Evolutionary conservation across 2,113 vertebrate genomes (phyloP), one percentile per base, ranked within the genome.

Genomic region (Neotragus moschatus): DNA sequence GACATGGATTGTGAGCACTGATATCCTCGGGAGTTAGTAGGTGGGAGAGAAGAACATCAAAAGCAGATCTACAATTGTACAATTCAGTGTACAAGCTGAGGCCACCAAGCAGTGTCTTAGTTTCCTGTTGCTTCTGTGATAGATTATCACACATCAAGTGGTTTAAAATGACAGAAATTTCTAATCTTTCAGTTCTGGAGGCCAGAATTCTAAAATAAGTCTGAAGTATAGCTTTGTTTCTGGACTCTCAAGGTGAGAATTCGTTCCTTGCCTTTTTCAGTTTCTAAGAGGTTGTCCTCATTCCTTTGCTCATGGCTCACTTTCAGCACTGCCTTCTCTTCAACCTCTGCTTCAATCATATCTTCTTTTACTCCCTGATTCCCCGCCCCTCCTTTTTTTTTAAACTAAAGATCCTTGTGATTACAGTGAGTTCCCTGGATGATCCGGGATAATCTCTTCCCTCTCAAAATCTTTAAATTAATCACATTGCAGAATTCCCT

Each of bases 321-420:
- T 86, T 16, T 39, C 30, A 60, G 39, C 36, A 94, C 30, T 39
- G 13, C 6, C 19, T 95, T 73, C 36, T 4, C 14, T 75, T 45
- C 9, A 13, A 26, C 21, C 3, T 90, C 43, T 86, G 39, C 17
- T 55, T 81, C 12, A 4, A 7, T 25, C 45, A 47, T 0, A 51
- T 43, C 25, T 66, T n/a, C 66, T 61, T 79, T 33, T 10, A 88
- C 12, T 53, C 33, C 30, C 45, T 75, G 36, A 77, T 12, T 55
- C 36, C 66, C 19, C 2, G 0, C 30, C 9, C 1, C 0, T n/a
- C 0, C 56, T 5, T 58, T 90, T 58, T 43, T 33, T 23, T 36
- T 14, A 49, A 7, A 63, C 5, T 14, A 80, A 85, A n/a, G 39
- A 43, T 12, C 2, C 4, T 73, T 66, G 11, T 84, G 25, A 56